Percentiles rank a stretch among this genome's conserved stretches.
Evolutionary conservation across 2,797 vertebrate species (phyloP).

Genomic region (Pempheris klunzingeri): DNA sequence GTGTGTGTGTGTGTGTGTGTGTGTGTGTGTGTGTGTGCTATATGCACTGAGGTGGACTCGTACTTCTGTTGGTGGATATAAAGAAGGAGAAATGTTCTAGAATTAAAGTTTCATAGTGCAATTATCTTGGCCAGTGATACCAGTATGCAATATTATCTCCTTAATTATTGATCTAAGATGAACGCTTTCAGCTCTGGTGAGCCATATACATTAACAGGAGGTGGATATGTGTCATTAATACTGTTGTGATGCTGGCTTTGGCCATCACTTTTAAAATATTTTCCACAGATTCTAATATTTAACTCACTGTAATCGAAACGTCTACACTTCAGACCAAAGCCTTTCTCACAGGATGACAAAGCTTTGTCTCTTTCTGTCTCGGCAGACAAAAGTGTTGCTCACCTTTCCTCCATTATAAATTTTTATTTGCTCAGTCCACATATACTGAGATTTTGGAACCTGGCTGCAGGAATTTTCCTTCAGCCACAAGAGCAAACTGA

Average conservation of each 20-base stretch:
- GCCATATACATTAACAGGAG: slow-evolving; percentile 5
- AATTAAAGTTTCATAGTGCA: not conserved
- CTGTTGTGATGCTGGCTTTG: not conserved
- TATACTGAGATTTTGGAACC: not conserved
- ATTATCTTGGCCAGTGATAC: slow-evolving; percentile 14
- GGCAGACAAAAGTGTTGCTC: not conserved
- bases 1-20: slow-evolving; percentile 44
- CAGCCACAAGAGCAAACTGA: slow-evolving; percentile 13
- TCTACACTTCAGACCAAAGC: not conserved
- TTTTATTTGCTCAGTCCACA: slow-evolving; percentile 5
- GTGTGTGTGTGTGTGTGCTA: slow-evolving; percentile 18
- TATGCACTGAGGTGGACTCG: slow-evolving; percentile 37
- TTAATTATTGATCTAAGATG: slow-evolving; percentile 24
- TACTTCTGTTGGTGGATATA: slow-evolving; percentile 14
- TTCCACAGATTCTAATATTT: not conserved
- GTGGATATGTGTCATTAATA: slow-evolving; percentile 3
- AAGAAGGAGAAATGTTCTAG: slow-evolving; percentile 32
- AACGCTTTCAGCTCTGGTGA: slow-evolving; percentile 21
- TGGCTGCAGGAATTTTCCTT: not conserved
- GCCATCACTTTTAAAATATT: not conserved
- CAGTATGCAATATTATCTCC: not conserved
- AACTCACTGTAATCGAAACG: not conserved
- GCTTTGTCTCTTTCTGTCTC: not conserved
- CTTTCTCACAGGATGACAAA: not conserved
- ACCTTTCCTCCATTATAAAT: not conserved